Base-by-base conservation (phyloP, 1,140 invertebrate genomes). In the Zaprionus ornatus region DNA sequence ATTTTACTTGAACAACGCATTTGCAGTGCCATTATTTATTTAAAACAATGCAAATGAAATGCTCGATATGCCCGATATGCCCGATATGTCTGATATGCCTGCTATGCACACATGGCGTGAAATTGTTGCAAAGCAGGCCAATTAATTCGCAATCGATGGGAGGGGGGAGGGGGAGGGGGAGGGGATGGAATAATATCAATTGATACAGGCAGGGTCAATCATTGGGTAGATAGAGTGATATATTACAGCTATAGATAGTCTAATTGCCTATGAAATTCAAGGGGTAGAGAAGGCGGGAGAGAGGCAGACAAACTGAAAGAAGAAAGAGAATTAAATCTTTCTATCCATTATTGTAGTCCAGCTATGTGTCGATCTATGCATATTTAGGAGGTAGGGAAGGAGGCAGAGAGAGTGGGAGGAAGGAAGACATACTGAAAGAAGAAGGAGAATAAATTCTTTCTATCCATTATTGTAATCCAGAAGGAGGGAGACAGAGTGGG, bases 1-100 rank as follows among this genome's bases (percentile, higher is more conserved):
- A 90, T 90, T 88, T 67, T 55, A 88, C 63, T 75, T 74, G 29
- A 87, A 74, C 77, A 77, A 77, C 69, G 50, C 19, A 80, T 77
- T 79, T 68, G 63, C 72, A 77, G 73, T 52, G 70, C 67, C 66
- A 59, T 69, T 45, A 71, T 63, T 56, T 42, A 78, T 74, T 48
- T 66, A 84, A 10, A 80, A 80, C 79, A 87, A 88, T 74, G 66
- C 66, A 71, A 52, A 54, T 54, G 77, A 67, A 52, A 56, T 71
- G 56, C 17, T 10, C 35, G 66, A 65, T 65, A 76, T 55, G 61
- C n/a, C n/a, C n/a, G n/a, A n/a, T n/a, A n/a, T n/a, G n/a, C n/a
- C n/a, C n/a, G n/a, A n/a, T n/a, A n/a, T n/a, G n/a, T n/a, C n/a
- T n/a, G n/a, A n/a, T n/a, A n/a, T n/a, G n/a, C n/a, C n/a, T n/a